Percentiles rank a stretch among this genome's conserved stretches.
Conservation (phyloP, 2,888 invertebrate genomes). For the Sesia bembeciformis region DNA sequence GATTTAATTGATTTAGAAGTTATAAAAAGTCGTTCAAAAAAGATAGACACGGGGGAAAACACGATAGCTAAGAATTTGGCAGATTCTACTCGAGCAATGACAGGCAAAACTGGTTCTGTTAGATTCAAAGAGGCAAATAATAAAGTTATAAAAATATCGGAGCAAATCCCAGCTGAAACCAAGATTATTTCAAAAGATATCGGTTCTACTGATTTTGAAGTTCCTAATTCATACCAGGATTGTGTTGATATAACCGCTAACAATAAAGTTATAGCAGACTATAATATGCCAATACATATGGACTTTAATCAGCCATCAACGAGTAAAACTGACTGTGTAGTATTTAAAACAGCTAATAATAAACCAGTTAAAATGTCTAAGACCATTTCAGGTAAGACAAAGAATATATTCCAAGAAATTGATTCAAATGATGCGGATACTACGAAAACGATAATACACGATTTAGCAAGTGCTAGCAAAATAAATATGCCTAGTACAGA, state of each 20-base stretch:
- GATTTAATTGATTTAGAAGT: slow-evolving; percentile 15
- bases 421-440: not conserved
- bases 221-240: not conserved
- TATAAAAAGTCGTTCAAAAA: slow-evolving; percentile 16
- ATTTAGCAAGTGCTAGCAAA: no score
- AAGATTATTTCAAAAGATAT: slow-evolving; percentile 10
- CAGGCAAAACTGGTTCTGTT: not conserved
- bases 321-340: slow-evolving; percentile 11
- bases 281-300: not conserved
- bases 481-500: slow-evolving; percentile 26
- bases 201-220: not conserved
- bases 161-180: slow-evolving; percentile 17
- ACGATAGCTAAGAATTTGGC: not conserved
- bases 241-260: not conserved
- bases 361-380: slow-evolving; percentile 39
- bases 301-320: not conserved
- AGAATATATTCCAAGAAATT: slow-evolving; percentile 27
- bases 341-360: slow-evolving; percentile 42
- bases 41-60: not conserved
- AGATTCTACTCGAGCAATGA: not conserved
- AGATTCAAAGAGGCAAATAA: slow-evolving; percentile 39
- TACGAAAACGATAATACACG: no score
- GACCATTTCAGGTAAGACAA: slow-evolving; percentile 25
- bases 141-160: slow-evolving; percentile 27
- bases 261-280: not conserved